These are phyloP conservation scores for Drosophila kuntzei DNA, from an alignment of 2,888 invertebrate species.

Conservation along the genomic window DNA sequence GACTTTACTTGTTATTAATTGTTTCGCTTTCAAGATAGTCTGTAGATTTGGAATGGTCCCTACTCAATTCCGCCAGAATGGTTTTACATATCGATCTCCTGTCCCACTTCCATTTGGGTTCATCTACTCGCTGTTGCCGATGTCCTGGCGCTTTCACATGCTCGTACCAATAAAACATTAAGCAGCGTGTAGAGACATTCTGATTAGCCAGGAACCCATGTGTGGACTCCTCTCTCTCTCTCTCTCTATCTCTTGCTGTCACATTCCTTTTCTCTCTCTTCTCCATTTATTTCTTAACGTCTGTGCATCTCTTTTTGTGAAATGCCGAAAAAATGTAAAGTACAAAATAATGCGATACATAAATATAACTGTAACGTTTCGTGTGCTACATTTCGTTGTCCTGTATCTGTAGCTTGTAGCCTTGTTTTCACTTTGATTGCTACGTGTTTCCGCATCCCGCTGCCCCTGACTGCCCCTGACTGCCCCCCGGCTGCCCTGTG, in stretches of 20 bases:
- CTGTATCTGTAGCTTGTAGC: slow-evolving; percentile 35
- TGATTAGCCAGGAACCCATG: slow-evolving; percentile 39
- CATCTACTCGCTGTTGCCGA: not conserved
- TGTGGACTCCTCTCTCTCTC: not conserved
- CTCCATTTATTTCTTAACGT: slow-evolving; percentile 1
- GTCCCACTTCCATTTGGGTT: not conserved
- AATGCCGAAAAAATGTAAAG: slow-evolving; percentile 35
- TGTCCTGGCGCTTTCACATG: slow-evolving; percentile 9
- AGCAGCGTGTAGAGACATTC: slow-evolving; percentile 43
- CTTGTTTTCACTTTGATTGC: slow-evolving; percentile 79
- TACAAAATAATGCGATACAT: slow-evolving; percentile 63
- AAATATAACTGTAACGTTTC: slow-evolving; percentile 67
- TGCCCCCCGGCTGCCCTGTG: not conserved
- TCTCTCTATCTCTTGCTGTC: not conserved
- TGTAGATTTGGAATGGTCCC: not conserved
- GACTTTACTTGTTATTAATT: slow-evolving; percentile 14
- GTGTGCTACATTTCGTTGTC: slow-evolving; percentile 50
- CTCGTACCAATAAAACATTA: slow-evolving; percentile 39
- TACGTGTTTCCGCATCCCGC: slow-evolving; percentile 60
- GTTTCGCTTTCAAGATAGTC: not conserved
- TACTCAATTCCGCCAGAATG: slow-evolving; percentile 15
- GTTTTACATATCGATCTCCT: not conserved
- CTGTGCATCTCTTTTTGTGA: slow-evolving; percentile 25
- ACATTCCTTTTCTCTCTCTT: not conserved
- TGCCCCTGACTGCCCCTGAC: not conserved